Percentiles rank a stretch among this genome's conserved stretches.
Evolutionary conservation across 2,888 invertebrate genomes (phyloP).

Genomic region (Plagiodera versicolora): DNA sequence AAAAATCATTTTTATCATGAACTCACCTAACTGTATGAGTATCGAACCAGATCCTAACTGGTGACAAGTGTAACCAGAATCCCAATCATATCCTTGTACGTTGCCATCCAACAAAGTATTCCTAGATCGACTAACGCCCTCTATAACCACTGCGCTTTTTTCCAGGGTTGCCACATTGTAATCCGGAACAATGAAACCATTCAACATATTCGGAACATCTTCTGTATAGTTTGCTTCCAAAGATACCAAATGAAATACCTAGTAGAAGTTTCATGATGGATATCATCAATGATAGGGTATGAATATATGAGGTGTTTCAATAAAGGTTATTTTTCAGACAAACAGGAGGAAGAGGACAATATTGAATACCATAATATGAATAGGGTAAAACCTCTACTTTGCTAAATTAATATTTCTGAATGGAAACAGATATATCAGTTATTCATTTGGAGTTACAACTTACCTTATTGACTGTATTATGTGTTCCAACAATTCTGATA

Average conservation of each 20-base stretch:
- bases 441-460: slow-evolving; percentile 12
- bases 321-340: too few relatives aligned
- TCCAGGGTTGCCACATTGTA: slow-evolving; percentile 92
- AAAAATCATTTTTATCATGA: too few relatives aligned
- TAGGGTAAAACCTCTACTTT: too few relatives aligned
- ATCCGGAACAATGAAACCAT: slow-evolving; percentile 78
- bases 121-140: slow-evolving; percentile 91
- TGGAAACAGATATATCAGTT: too few relatives aligned
- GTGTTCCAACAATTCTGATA: slow-evolving; percentile 83
- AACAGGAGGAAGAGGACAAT: too few relatives aligned
- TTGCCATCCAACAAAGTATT: slow-evolving; percentile 97
- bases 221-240: slow-evolving; percentile 87
- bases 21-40: slow-evolving; percentile 82
- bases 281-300: too few relatives aligned
- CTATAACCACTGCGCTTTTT: slow-evolving; percentile 89
- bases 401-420: too few relatives aligned
- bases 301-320: too few relatives aligned
- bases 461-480: slow-evolving; percentile 93
- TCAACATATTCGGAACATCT: slow-evolving; percentile 72
- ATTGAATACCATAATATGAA: too few relatives aligned
- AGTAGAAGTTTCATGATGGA: slow-evolving; percentile 20
- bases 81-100: slow-evolving; percentile 95
- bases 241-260: slow-evolving; percentile 90
- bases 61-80: slow-evolving; percentile 97
- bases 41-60: slow-evolving; percentile 94